Evolutionary conservation across 2,888 invertebrate species (phyloP), one percentile per base, ranked within the genome.

Genomic region (Drosophila histrio): DNA sequence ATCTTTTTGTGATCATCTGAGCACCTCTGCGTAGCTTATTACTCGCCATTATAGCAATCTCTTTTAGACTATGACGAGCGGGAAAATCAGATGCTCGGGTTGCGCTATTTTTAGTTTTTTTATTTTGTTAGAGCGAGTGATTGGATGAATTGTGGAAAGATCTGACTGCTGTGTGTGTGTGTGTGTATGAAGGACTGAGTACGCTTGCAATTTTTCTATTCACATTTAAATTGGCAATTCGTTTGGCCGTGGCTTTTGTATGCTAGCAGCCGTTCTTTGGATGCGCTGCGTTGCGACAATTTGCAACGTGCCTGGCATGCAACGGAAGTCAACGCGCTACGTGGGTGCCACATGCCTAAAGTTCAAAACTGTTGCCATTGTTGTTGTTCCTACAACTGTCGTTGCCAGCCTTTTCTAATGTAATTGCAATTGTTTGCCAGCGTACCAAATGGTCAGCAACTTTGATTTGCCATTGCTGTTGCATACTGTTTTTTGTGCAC

Each of bases 151-250:
- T 87, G 83, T 83, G 60, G 70, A 70, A 65, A 66, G 63, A 73
- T 70, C 39, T 15, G 15, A 49, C 17, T 26, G 24, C 15, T 17
- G 24, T 30, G 9, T 43, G 54, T 24, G 56, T 4, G 46, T 26
- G 13, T 30, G 43, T 43, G 47, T 17, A 46, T 24, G 19, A 2
- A 22, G 53, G 49, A 30, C 11, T 30, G 26, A 39, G 28, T 46
- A 62, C 62, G 75, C 60, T 57, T 86, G 84, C 83, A 88, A 88
- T 84, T 86, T 79, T 87, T 84, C 83, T 84, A 84, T 84, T 84
- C 84, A 82, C 62, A 84, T 88, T 87, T 83, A 84, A 84, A 84
- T 84, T 84, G 83, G 75, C 83, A 86, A 83, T 83, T 83, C 83
- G 78, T 68, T 83, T 80, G 76, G 70, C 65, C 70, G 70, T 70